Conservation (phyloP, 2,888 invertebrate species). For the Mellilla xanthometata region DNA sequence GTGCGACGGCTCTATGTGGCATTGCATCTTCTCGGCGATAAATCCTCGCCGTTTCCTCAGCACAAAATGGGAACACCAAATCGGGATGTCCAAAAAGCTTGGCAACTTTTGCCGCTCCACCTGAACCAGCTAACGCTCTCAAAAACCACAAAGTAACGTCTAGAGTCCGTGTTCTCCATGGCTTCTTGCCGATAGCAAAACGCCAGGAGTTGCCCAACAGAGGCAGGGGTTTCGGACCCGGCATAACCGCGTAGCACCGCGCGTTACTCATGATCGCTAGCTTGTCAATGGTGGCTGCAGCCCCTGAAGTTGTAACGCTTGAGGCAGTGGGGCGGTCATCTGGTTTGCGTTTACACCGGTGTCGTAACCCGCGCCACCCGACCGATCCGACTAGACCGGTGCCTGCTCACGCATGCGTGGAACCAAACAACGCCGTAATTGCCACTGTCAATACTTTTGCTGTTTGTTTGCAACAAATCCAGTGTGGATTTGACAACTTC, state of each 20-base stretch:
- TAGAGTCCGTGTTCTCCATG: slow-evolving; percentile 79
- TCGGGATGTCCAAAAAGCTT: slow-evolving; percentile 90
- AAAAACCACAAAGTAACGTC: slow-evolving; percentile 75
- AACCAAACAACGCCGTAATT: slow-evolving; percentile 32
- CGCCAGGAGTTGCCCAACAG: slow-evolving; percentile 91
- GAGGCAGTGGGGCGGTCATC: slow-evolving; percentile 60
- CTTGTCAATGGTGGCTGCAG: slow-evolving; percentile 59
- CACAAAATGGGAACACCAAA: slow-evolving; percentile 88
- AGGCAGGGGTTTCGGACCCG: slow-evolving; percentile 89
- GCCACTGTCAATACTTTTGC: slow-evolving; percentile 19
- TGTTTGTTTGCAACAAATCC: slow-evolving; percentile 1
- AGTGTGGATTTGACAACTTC: neutral
- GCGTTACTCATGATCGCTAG: slow-evolving; percentile 64
- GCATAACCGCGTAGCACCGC: slow-evolving; percentile 85
- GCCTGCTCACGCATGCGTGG: slow-evolving; percentile 46
- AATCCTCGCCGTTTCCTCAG: slow-evolving; percentile 87
- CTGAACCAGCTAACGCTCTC: slow-evolving; percentile 67
- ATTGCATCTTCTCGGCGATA: slow-evolving; percentile 87
- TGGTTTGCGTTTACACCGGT: slow-evolving; percentile 55
- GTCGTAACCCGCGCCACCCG: slow-evolving; percentile 59
- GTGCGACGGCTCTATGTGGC: slow-evolving; percentile 89
- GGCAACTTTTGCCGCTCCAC: slow-evolving; percentile 84
- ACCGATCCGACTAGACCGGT: slow-evolving; percentile 33
- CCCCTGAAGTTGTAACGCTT: slow-evolving; percentile 45
- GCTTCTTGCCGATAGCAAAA: slow-evolving; percentile 83